Conservation (phyloP, 2,113 vertebrate species). For the Sisor rabdophorus region DNA sequence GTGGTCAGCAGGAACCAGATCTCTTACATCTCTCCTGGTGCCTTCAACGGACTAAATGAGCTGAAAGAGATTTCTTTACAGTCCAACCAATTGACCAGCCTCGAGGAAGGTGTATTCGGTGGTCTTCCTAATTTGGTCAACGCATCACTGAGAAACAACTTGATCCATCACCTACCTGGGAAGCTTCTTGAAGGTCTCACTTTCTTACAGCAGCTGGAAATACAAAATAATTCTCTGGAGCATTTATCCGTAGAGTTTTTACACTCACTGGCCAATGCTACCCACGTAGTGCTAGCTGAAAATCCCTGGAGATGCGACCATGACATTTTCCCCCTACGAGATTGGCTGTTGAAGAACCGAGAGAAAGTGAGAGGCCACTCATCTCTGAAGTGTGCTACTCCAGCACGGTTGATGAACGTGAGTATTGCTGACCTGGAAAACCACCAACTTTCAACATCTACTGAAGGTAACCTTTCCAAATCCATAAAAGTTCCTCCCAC, state of each 20-base stretch:
- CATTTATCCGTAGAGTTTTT: constrained; percentile 75
- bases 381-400: constrained; percentile 70
- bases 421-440: constrained; percentile 61
- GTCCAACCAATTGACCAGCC: constrained; percentile 70
- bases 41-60: constrained; percentile 75
- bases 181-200: constrained; percentile 70
- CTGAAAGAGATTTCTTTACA: constrained; percentile 84
- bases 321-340: constrained; percentile 73
- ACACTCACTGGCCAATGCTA: constrained; percentile 62
- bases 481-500: constrained; percentile 45
- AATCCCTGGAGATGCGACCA: constrained; percentile 89
- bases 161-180: constrained; percentile 68
- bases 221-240: constrained; percentile 79
- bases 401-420: constrained; percentile 58
- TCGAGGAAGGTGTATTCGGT: constrained; percentile 70
- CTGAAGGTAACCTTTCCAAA: neutral
- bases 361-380: constrained; percentile 66
- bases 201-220: constrained; percentile 69
- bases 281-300: constrained; percentile 74
- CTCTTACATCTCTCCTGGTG: constrained; percentile 60
- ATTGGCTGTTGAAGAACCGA: constrained; percentile 74
- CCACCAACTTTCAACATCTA: constrained; percentile 40
- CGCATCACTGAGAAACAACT: constrained; percentile 84
- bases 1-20: constrained; percentile 84
- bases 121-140: constrained; percentile 75